These are phyloP conservation scores for Pterocles gutturalis DNA, from an alignment of 2,113 vertebrate species.

Conservation along the genomic window DNA sequence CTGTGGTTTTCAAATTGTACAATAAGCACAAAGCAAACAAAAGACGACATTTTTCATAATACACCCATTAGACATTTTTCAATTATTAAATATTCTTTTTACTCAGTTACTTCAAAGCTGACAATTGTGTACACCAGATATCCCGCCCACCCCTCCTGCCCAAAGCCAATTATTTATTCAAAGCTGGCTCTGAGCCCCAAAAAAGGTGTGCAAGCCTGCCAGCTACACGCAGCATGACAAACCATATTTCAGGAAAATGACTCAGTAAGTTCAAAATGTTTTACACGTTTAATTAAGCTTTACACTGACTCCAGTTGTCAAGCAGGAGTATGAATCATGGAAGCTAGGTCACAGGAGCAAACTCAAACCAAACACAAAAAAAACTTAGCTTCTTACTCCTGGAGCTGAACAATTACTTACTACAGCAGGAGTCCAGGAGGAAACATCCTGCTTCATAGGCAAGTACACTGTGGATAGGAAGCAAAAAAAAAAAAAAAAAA, in stretches of 20 bases:
- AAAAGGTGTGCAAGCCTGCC: conserved; percentile 3
- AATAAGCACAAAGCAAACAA: neutral
- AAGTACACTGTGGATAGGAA: neutral
- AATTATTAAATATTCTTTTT: neutral
- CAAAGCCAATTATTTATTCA: neutral
- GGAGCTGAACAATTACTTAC: neutral
- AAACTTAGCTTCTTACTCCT: neutral
- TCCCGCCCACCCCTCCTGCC: neutral
- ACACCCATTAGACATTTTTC: neutral
- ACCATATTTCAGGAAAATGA: conserved; percentile 49
- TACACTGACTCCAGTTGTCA: conserved; percentile 35
- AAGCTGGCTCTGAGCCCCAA: neutral
- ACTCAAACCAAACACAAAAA: neutral
- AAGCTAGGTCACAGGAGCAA: neutral
- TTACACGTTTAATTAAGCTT: conserved; percentile 64
- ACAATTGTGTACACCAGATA: neutral
- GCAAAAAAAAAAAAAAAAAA: neutral
- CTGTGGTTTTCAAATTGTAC: neutral
- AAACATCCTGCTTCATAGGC: neutral
- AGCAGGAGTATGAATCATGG: conserved; percentile 36
- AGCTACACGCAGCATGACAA: neutral
- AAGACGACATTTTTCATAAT: neutral
- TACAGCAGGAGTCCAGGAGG: neutral
- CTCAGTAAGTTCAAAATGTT: conserved; percentile 39
- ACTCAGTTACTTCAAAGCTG: neutral